phyloP scores from a whole-genome alignment of 2,888 invertebrate genomes.

The Nudaria mundana region DNA sequence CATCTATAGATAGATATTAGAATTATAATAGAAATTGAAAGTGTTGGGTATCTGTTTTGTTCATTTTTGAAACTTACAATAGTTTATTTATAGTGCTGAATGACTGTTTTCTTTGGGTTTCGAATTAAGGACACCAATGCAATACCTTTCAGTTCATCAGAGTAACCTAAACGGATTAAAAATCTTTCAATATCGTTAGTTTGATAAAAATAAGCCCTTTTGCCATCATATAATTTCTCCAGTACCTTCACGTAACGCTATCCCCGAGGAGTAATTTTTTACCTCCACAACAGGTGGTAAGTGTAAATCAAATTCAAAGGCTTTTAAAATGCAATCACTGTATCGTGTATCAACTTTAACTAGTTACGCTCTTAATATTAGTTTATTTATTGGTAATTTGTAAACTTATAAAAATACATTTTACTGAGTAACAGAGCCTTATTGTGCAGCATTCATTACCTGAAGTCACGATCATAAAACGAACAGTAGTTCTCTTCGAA shows the following conservation, averaged over 20 bases:
- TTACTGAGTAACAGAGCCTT: constrained; percentile 15
- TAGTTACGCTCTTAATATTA: constrained; percentile 9
- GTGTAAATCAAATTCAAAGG: constrained; percentile 5
- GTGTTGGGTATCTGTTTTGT: too few species aligned
- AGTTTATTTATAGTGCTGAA: too few species aligned
- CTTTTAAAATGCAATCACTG: constrained; percentile 3
- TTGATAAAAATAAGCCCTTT: neutral
- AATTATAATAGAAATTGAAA: neutral
- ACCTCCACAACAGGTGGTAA: constrained; percentile 1
- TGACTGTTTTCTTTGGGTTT: too few species aligned
- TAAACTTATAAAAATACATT: constrained; percentile 20
- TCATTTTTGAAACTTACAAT: too few species aligned
- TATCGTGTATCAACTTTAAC: constrained; percentile 1
- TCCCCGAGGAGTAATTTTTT: neutral
- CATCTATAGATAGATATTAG: neutral
- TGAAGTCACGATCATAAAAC: constrained; percentile 29
- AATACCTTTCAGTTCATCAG: too few species aligned
- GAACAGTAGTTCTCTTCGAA: constrained; percentile 25
- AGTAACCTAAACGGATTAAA: too few species aligned
- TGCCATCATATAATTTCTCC: too few species aligned
- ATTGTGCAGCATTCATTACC: constrained; percentile 26
- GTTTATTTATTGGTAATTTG: constrained; percentile 18
- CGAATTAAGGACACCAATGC: too few species aligned
- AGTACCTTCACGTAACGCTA: too few species aligned
- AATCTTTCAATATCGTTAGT: too few species aligned